Evolutionary conservation across 2,888 invertebrate species (phyloP), one percentile per base, ranked within the genome.

Genomic region (Gandaritis pyraliata): DNA sequence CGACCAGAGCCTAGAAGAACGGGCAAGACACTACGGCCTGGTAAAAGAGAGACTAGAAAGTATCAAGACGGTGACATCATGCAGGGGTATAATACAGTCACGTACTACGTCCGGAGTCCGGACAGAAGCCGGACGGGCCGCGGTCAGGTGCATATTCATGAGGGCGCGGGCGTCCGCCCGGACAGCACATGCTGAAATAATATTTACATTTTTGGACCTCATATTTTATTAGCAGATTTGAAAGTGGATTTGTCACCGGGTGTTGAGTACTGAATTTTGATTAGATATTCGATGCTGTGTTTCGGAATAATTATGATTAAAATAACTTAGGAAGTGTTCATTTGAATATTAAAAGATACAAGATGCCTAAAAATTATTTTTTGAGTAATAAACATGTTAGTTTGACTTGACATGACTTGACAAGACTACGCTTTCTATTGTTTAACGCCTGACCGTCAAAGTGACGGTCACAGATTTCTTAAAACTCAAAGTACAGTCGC

Each of bases 61-160:
- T 68, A 74, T 72, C 69, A 69, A 57, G 47, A 15, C 4, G n/a
- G 33, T 33, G 33, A 33, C 33, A 33, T 49, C 60, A 33, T 41
- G 36, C 18, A 13, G 51, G 67, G 64, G 60, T 63, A 64, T 75
- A 71, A 71, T 69, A 73, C 68, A 73, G 58, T 43, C 46, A 57
- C 46, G 38, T 36, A 48, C 33, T 52, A 69, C 61, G 58, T 48
- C 65, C 65, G 73, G 66, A 64, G 58, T 48, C 65, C 65, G 73
- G 66, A 64, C 71, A 70, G 72, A 69, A 70, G 67, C 73, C 66
- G 74, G 69, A 43, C 53, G 57, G 65, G 65, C 69, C 64, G 79
- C 72, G 81, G 79, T 76, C 75, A 75, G 73, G 75, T 83, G 83
- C 80, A 86, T 86, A 86, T 86, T 86, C 83, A 86, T 84, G 85